Percentiles rank a stretch among this genome's conserved stretches.
Conservation (phyloP, 2,888 invertebrate species). For the Galeopsomyia nigrocyanea region DNA sequence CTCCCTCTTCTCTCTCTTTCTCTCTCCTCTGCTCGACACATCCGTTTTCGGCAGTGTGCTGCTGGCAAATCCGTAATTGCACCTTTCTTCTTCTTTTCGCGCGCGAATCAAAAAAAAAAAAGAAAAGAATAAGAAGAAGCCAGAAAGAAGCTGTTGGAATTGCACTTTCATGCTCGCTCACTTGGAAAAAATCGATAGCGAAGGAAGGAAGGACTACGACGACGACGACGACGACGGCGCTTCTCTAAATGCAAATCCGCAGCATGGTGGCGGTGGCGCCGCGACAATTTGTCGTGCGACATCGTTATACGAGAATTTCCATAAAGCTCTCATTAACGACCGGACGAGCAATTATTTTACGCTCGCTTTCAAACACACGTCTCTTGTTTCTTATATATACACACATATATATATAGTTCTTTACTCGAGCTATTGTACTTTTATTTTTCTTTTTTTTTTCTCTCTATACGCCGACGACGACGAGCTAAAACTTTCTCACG, state of each 20-base stretch:
- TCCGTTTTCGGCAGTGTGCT: neutral
- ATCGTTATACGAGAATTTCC: constrained; percentile 51
- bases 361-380: no score
- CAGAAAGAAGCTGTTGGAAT: constrained; percentile 2
- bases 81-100: neutral
- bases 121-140: neutral
- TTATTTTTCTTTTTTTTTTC: no score
- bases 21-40: neutral
- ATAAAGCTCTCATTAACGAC: constrained; percentile 58
- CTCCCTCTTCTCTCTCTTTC: neutral
- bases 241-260: constrained; percentile 57
- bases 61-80: constrained; percentile 32
- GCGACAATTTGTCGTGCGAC: constrained; percentile 52
- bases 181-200: no score
- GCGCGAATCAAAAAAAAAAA: neutral
- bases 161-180: neutral
- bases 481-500: no score
- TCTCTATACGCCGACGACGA: no score
- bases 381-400: no score
- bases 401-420: no score
- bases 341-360: constrained; percentile 57
- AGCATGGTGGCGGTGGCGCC: constrained; percentile 16
- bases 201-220: no score
- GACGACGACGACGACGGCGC: constrained; percentile 20
- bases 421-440: no score